Conservation (phyloP, 2,113 vertebrate species). For the Crocuta crocuta region DNA sequence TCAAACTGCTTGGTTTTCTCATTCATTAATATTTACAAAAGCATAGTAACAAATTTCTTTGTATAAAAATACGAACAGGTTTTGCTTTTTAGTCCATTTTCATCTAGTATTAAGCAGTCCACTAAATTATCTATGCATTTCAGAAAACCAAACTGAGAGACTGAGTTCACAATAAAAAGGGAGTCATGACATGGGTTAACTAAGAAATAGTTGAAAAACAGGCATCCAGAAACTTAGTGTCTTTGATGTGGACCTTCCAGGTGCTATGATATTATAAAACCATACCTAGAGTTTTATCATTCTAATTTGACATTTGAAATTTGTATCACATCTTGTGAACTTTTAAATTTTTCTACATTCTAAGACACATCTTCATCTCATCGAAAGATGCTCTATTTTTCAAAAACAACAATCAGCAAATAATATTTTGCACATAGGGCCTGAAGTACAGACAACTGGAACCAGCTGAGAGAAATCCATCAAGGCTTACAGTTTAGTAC, state of each 20-base stretch:
- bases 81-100: conserved; percentile 29
- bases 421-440: background rate
- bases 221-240: background rate
- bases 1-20: background rate
- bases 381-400: background rate
- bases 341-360: conserved; percentile 37
- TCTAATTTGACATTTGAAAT: conserved; percentile 2
- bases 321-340: background rate
- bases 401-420: background rate
- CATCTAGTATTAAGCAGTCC: background rate
- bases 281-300: background rate
- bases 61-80: background rate
- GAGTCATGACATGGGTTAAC: background rate
- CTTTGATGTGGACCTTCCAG: background rate
- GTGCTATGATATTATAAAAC: background rate
- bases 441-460: background rate
- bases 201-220: background rate
- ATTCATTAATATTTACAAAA: conserved; percentile 4
- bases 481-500: background rate
- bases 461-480: background rate
- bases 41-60: conserved; percentile 8
- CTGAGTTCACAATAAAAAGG: background rate
- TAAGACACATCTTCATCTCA: background rate
- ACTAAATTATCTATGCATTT: background rate
- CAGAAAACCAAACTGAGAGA: conserved; percentile 15